These are phyloP conservation scores for Rhagonycha fulva DNA, from an alignment of 2,888 invertebrate species.

Conservation along the genomic window DNA sequence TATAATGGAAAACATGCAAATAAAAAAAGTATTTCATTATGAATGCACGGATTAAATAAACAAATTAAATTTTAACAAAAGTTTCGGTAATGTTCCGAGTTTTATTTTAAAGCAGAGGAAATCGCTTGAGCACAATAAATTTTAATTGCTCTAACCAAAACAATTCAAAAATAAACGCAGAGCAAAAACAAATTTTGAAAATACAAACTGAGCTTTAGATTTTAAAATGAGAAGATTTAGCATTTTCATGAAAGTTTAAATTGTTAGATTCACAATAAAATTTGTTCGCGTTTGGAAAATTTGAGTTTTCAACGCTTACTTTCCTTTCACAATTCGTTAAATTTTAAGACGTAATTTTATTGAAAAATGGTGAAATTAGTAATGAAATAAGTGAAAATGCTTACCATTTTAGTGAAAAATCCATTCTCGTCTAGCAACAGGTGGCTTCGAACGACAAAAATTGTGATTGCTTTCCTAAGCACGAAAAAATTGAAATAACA, in stretches of 20 bases:
- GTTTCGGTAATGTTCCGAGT: no score
- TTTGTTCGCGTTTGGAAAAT: neutral
- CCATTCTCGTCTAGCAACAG: neutral
- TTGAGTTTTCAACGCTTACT: neutral
- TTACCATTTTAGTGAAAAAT: neutral
- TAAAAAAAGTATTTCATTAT: no score
- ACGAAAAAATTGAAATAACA: neutral
- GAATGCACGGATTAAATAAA: no score
- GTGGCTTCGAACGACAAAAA: neutral
- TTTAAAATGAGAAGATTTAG: neutral
- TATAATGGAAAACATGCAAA: no score
- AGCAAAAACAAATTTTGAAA: neutral
- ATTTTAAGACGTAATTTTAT: neutral
- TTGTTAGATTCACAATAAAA: neutral
- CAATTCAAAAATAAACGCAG: no score
- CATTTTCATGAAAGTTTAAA: neutral
- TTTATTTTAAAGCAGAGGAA: no score
- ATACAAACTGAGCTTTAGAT: neutral
- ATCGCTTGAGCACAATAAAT: no score
- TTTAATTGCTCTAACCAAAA: no score
- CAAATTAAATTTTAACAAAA: no score
- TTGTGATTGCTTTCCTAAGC: neutral
- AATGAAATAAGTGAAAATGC: neutral
- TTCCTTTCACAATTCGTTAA: neutral
- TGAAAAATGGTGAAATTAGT: neutral